Base-by-base conservation (phyloP, 2,797 vertebrate species). In the Botia almorhae region DNA sequence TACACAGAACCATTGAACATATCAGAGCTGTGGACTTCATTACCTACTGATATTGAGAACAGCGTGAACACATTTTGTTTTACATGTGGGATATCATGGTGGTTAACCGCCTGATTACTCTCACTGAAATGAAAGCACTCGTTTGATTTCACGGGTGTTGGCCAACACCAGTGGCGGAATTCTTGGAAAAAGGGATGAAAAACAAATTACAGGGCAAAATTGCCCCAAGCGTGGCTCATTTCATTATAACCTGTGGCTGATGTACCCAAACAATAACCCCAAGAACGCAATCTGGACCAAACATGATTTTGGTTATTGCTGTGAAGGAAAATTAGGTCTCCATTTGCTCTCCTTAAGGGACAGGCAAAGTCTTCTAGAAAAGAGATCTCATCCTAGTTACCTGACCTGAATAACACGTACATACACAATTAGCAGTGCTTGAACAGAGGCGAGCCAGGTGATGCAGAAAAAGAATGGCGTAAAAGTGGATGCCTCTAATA, bases 341-440 rank as follows among this genome's bases (percentile, higher is more conserved):
- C 36, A 67, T 43, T 53, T 50, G 48, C 51, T 69, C 56, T 82
- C 64, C 75, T 80, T 60, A 78, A 80, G 64, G 67, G 67, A 72
- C 69, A 63, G 11, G 60, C 23, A 5, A 55, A 68, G 76, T 71
- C 43, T 36, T 39, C 51, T 74, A 64, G 75, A 78, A 81, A 71
- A 83, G 74, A 74, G 80, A 82, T 74, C 81, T 83, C 70, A 71
- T 83, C 81, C 81, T 81, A 76, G 76, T 81, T 87, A 76, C 72
- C 78, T 75, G 85, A 86, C 85, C 86, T 82, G 78, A 82, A 84
- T 76, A 83, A 80, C 81, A 86, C 67, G 75, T 74, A 73, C 80
- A 81, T 86, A 88, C 76, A 81, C 75, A 87, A 82, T 87, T 81
- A 83, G 80, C 78, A 56, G 26, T 8, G 74, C 72, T 56, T 63